These are phyloP conservation scores for Carduelis carduelis DNA, from an alignment of 2,797 vertebrate genomes.

Conservation along the genomic window DNA sequence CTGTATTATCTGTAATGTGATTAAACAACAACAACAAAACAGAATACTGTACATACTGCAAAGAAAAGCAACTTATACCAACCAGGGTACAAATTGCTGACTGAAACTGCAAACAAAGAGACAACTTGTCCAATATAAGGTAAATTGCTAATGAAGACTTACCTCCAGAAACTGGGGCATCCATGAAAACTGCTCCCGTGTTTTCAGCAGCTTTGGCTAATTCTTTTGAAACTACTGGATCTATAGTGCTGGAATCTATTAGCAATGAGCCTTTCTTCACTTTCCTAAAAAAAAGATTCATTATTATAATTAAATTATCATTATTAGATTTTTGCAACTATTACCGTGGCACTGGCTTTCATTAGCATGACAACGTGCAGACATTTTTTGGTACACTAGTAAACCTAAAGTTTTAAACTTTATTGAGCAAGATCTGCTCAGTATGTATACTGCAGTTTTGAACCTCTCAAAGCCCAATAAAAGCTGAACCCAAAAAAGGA, in stretches of 20 bases:
- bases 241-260: slow-evolving; percentile 98
- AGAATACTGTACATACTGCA: not conserved
- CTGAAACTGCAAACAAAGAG: not conserved
- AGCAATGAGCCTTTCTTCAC: slow-evolving; percentile 96
- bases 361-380: not conserved
- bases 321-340: not conserved
- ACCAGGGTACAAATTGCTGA: not conserved
- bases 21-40: not conserved
- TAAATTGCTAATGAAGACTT: slow-evolving; percentile 16
- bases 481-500: not conserved
- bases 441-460: not conserved
- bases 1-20: not conserved
- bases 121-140: not conserved
- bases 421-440: not conserved
- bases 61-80: not conserved
- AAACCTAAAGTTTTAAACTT: not conserved
- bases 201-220: slow-evolving; percentile 92
- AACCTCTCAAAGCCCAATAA: not conserved
- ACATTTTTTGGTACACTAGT: not conserved
- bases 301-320: not conserved
- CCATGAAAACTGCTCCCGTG: slow-evolving; percentile 98
- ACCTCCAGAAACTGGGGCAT: slow-evolving; percentile 98
- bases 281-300: slow-evolving; percentile 79
- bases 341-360: not conserved
- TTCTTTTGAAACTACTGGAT: slow-evolving; percentile 93